A percentile compares a stretch with the other conserved stretches of the same genome.
Evolutionary conservation across 2,113 vertebrate genomes (phyloP).

Genomic region (Tachysurus vachellii): DNA sequence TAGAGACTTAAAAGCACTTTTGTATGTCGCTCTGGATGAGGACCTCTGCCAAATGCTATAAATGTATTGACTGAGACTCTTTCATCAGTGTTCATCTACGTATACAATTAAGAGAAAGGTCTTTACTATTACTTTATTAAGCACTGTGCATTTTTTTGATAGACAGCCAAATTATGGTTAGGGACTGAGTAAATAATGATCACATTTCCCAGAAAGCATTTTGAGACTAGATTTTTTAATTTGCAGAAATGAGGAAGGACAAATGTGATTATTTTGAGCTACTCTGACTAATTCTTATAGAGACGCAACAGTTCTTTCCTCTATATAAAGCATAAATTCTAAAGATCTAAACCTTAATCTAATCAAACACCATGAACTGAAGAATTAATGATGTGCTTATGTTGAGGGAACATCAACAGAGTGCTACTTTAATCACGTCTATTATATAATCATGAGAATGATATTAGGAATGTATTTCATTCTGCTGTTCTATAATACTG

Average conservation of each 20-base stretch:
- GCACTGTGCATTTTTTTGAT: too few relatives aligned
- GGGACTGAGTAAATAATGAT: neutral
- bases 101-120: too few relatives aligned
- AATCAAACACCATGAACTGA: neutral
- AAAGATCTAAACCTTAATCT: too few relatives aligned
- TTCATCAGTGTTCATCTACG: too few relatives aligned
- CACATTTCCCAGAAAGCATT: too few relatives aligned
- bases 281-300: neutral
- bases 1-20: too few relatives aligned
- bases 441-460: neutral
- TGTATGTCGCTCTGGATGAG: too few relatives aligned
- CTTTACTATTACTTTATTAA: too few relatives aligned
- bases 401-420: too few relatives aligned
- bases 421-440: neutral
- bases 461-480: neutral
- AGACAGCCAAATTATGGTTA: neutral
- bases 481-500: neutral
- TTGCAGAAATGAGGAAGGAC: neutral
- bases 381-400: neutral
- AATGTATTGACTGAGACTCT: too few relatives aligned
- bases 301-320: neutral
- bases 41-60: too few relatives aligned
- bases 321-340: too few relatives aligned
- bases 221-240: neutral
- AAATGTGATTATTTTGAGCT: neutral